Base-by-base conservation (phyloP, 1,140 invertebrate genomes). In the Chrysoperla carnea region DNA sequence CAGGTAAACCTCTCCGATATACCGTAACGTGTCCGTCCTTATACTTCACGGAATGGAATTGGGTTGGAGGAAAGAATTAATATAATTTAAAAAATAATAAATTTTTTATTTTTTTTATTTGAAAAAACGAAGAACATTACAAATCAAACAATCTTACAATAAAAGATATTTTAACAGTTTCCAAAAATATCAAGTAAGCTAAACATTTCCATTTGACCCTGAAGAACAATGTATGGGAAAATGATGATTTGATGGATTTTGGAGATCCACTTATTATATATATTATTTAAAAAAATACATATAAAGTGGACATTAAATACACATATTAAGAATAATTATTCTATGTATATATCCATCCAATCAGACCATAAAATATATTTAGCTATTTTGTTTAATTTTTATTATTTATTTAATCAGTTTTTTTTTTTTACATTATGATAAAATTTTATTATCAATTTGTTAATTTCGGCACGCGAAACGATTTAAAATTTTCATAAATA, bases 111-210 rank as follows among this genome's bases (percentile, higher is more conserved):
- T 23, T 40, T 27, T 41, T 41, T 41, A 41, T 41, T 41, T 41
- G 28, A 41, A 41, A 41, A 41, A 39, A 23, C 40, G 40, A 41
- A 41, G 40, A 41, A 41, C 40, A 41, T 41, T 41, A 41, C 40
- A 41, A 41, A 41, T 41, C 29, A 41, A 41, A 41, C 40, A 41
- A 41, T 41, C 40, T 41, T 41, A 41, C 40, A 41, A 27, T 33
- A 33, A 31, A 41, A 41, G 40, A 41, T 41, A 41, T 29, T 41
- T 41, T 41, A 41, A 41, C 40, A 41, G 23, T 41, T 41, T 41
- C 40, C 40, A 41, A 41, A 41, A 41, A 41, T 41, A 41, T 41
- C 29, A 41, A 41, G 40, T 23, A 41, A 41, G 40, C 40, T 41
- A 28, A 41, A 41, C 15, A 29, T 28, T 41, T 41, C 40, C 40